Conservation (phyloP, 2,888 invertebrate genomes). For the Watsonalla binaria region DNA sequence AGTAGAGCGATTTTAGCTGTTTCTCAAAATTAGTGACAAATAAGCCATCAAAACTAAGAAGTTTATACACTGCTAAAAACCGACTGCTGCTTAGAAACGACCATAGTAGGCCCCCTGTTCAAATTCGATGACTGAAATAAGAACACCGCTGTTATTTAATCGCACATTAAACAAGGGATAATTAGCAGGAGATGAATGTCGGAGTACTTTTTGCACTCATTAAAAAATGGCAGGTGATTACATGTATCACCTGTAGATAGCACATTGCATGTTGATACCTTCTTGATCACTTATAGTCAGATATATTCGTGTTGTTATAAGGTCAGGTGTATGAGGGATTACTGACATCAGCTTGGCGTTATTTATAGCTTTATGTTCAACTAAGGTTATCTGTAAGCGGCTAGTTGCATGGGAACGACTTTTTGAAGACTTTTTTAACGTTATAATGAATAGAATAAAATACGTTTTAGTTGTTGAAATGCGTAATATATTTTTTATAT, state of each 20-base stretch:
- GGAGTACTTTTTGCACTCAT: slow-evolving; percentile 5
- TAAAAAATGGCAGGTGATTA: slow-evolving; percentile 25
- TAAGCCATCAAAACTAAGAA: too few species aligned
- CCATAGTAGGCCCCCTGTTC: too few species aligned
- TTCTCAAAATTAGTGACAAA: too few species aligned
- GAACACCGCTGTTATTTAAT: not conserved
- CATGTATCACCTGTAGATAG: slow-evolving; percentile 8
- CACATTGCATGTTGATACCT: slow-evolving; percentile 23
- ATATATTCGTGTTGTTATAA: slow-evolving; percentile 20
- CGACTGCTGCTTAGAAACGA: too few species aligned
- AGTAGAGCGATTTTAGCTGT: too few species aligned
- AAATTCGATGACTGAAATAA: not conserved
- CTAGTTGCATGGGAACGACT: too few species aligned
- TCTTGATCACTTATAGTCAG: slow-evolving; percentile 10
- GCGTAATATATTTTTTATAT: too few species aligned
- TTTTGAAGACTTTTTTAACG: too few species aligned
- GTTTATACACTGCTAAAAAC: too few species aligned
- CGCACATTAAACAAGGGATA: slow-evolving; percentile 2
- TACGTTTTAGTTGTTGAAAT: too few species aligned
- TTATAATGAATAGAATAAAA: too few species aligned
- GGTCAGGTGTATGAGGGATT: slow-evolving; percentile 19
- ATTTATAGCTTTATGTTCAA: not conserved
- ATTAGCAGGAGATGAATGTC: slow-evolving; percentile 1
- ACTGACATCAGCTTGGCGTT: not conserved
- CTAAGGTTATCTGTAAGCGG: too few species aligned